phyloP scores from a whole-genome alignment of 1,140 invertebrate species.

The Pollicipes pollicipes region DNA sequence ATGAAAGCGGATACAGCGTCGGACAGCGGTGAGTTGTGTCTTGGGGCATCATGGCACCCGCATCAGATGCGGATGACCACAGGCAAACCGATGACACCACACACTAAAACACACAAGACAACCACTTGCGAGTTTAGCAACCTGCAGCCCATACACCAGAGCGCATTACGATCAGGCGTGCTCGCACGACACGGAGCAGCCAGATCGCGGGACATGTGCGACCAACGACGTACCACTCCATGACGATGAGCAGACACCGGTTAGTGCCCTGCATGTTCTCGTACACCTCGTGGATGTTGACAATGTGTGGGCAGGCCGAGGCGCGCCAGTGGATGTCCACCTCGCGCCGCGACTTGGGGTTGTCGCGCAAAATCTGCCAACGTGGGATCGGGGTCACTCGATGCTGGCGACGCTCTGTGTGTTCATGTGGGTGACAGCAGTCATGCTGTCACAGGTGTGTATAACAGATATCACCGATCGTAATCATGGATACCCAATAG shows the following conservation, averaged over 20 bases:
- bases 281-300: conserved; percentile 85
- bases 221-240: conserved; percentile 64
- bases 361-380: conserved; percentile 67
- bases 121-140: too few relatives aligned
- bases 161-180: conserved; percentile 7
- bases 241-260: conserved; percentile 83
- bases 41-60: too few relatives aligned
- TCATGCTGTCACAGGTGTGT: too few relatives aligned
- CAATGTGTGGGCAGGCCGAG: conserved; percentile 76
- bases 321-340: conserved; percentile 90
- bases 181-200: not conserved
- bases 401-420: not conserved
- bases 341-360: conserved; percentile 75
- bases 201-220: too few relatives aligned
- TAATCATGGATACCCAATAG: too few relatives aligned
- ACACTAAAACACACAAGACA: too few relatives aligned
- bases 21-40: too few relatives aligned
- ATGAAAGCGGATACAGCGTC: too few relatives aligned
- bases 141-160: not conserved
- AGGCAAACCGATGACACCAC: too few relatives aligned
- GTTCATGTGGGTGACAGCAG: too few relatives aligned
- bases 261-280: conserved; percentile 81
- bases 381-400: conserved; percentile 18
- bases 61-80: too few relatives aligned
- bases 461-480: too few relatives aligned